These are phyloP conservation scores for Micrasema longulum DNA, from an alignment of 1,140 invertebrate species.

Conservation along the genomic window DNA sequence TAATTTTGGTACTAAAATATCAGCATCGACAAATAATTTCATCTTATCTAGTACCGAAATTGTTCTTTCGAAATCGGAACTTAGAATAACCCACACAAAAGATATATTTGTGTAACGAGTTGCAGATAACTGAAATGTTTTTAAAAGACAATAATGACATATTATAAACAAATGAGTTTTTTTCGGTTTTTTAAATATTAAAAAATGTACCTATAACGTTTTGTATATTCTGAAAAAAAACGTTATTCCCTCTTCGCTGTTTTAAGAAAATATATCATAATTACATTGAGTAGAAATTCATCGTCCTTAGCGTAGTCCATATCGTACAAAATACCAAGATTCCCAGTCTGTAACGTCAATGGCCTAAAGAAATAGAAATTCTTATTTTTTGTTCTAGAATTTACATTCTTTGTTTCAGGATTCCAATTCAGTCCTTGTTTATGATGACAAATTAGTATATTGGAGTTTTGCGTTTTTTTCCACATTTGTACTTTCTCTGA, in stretches of 20 bases:
- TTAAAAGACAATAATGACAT: too few relatives aligned
- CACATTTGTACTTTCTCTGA: slow-evolving; percentile 17
- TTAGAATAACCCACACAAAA: slow-evolving; percentile 22
- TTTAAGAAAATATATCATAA: too few relatives aligned
- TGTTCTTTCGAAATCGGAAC: neutral
- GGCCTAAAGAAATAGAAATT: slow-evolving; percentile 3
- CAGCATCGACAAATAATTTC: slow-evolving; percentile 31
- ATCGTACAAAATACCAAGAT: slow-evolving; percentile 8
- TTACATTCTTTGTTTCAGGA: slow-evolving; percentile 1
- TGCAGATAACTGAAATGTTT: slow-evolving; percentile 24
- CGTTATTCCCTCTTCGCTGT: too few relatives aligned
- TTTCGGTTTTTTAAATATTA: too few relatives aligned
- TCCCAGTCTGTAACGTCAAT: neutral
- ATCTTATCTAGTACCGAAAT: neutral
- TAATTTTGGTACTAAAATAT: slow-evolving; percentile 8
- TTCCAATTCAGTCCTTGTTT: neutral
- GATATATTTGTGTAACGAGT: slow-evolving; percentile 1
- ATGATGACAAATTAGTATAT: neutral
- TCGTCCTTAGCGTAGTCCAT: slow-evolving; percentile 6
- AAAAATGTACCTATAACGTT: too few relatives aligned
- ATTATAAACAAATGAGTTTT: too few relatives aligned
- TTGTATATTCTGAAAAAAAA: too few relatives aligned
- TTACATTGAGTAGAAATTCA: slow-evolving; percentile 17
- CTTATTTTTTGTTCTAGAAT: slow-evolving; percentile 9
- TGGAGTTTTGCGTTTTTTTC: neutral